Conservation (phyloP, 2,888 invertebrate species). For the Nemurella pictetii region DNA sequence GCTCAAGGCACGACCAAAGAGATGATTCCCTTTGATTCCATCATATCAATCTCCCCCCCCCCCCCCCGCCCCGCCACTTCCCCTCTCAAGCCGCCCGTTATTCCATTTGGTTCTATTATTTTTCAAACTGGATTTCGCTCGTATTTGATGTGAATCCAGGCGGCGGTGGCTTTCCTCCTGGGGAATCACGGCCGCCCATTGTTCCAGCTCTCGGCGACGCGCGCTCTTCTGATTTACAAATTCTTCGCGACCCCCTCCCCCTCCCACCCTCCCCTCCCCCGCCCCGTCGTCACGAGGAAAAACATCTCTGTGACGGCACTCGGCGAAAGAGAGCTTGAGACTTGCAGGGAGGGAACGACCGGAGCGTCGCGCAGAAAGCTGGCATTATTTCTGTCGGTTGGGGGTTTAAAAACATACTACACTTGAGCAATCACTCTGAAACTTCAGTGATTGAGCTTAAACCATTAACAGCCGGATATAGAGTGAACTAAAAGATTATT, state of each 20-base stretch:
- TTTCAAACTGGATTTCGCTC: not conserved
- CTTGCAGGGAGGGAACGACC: too few relatives aligned
- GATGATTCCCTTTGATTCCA: not conserved
- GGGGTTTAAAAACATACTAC: too few relatives aligned
- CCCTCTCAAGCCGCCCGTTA: not conserved
- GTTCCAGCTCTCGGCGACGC: not conserved
- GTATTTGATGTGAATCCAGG: not conserved
- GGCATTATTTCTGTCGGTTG: too few relatives aligned
- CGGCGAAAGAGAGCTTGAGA: too few relatives aligned
- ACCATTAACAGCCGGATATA: too few relatives aligned
- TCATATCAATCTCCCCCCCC: not conserved
- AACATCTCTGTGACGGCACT: too few relatives aligned
- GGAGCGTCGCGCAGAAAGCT: too few relatives aligned
- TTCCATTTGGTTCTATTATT: not conserved
- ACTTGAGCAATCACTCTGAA: too few relatives aligned
- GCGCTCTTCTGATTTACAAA: not conserved
- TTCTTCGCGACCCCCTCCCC: not conserved
- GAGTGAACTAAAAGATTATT: too few relatives aligned
- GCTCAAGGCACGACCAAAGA: not conserved
- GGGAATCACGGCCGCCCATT: not conserved
- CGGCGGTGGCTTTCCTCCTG: not conserved
- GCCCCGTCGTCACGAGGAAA: too few relatives aligned
- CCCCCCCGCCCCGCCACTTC: not conserved
- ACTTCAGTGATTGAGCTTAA: too few relatives aligned
- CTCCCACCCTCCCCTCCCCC: too few relatives aligned